Conservation (phyloP, 1,140 invertebrate species). For the Streblospio benedicti region DNA sequence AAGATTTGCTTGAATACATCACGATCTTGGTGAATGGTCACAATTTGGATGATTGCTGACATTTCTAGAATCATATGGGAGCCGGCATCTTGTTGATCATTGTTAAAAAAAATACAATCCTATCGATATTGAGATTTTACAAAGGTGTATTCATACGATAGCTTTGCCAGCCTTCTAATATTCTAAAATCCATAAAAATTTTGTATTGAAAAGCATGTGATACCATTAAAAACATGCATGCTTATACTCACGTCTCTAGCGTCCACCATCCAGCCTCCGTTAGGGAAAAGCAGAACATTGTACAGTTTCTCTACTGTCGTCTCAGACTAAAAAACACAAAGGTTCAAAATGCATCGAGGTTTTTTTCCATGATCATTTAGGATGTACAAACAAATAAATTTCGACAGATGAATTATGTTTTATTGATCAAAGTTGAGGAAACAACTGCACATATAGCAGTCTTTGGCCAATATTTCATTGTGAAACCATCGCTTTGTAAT, state of each 20-base stretch:
- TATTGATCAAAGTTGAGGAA: not conserved
- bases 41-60: too few relatives aligned
- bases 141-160: not conserved
- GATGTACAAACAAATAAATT: not conserved
- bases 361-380: not conserved
- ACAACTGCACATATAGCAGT: conserved; percentile 9
- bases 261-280: conserved; percentile 81
- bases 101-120: not conserved
- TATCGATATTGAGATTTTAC: not conserved
- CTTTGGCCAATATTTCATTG: not conserved
- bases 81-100: not conserved
- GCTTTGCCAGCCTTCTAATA: not conserved
- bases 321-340: conserved; percentile 43
- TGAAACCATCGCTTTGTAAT: not conserved
- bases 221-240: not conserved
- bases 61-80: too few relatives aligned
- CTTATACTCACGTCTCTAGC: conserved; percentile 6
- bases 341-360: not conserved
- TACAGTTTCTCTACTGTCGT: conserved; percentile 69
- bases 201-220: not conserved
- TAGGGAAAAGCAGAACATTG: conserved; percentile 79
- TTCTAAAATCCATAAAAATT: not conserved
- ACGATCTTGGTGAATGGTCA: too few relatives aligned
- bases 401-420: conserved; percentile 1
- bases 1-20: too few relatives aligned